Evolutionary conservation across 2,797 vertebrate genomes (phyloP).

Genomic region (Coracias cyanogaster): DNA sequence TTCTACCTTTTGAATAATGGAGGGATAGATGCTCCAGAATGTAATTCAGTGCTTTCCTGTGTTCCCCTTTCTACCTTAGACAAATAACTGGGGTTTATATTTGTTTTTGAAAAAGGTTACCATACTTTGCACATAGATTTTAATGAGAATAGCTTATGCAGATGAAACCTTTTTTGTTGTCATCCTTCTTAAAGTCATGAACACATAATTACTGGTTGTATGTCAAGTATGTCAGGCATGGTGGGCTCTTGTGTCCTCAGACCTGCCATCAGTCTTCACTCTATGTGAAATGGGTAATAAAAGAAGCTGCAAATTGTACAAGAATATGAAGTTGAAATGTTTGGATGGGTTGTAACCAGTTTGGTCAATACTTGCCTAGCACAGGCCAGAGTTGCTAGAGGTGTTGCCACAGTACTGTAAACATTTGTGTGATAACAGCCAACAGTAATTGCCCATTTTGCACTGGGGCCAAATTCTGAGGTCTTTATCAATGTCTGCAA

Average conservation of each 20-base stretch:
- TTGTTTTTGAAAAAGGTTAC: constrained; percentile 2
- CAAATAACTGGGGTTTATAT: background rate
- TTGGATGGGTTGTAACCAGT: background rate
- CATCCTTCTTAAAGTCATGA: constrained; percentile 14
- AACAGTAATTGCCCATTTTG: background rate
- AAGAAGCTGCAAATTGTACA: background rate
- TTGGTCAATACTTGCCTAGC: background rate
- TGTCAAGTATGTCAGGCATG: background rate
- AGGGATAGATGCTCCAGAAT: background rate
- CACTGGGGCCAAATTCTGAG: background rate
- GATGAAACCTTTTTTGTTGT: background rate
- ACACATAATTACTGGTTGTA: background rate
- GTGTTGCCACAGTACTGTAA: background rate
- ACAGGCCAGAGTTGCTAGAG: background rate
- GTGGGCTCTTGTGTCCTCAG: background rate
- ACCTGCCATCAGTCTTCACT: background rate
- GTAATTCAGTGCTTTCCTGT: background rate
- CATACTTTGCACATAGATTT: background rate
- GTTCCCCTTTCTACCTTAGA: background rate
- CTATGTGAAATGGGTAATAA: background rate
- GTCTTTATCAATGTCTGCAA: background rate
- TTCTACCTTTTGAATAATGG: background rate
- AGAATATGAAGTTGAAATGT: background rate
- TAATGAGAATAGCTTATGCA: background rate
- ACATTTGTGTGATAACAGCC: background rate